A percentile compares a stretch with the other conserved stretches of the same genome.
phyloP scores from a whole-genome alignment of 2,797 vertebrate genomes.

The Sciurus vulgaris region DNA sequence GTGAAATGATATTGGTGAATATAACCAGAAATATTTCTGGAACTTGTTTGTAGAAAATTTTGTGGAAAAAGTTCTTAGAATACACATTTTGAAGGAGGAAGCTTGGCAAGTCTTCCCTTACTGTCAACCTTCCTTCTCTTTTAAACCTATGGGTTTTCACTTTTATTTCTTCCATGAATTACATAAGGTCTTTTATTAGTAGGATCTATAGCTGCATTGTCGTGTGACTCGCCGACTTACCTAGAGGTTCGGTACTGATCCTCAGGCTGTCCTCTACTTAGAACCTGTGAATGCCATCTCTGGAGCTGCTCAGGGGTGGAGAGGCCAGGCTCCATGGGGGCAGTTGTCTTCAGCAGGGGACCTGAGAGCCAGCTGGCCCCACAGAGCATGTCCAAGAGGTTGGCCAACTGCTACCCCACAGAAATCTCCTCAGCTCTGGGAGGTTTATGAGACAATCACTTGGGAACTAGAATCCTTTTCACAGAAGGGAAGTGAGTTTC shows the following conservation, averaged over 20 bases:
- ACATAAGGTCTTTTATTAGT: not conserved
- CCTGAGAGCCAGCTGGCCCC: not conserved
- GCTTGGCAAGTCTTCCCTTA: not conserved
- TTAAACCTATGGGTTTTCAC: not conserved
- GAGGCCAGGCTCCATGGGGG: not conserved
- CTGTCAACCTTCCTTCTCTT: not conserved
- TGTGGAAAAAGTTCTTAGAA: not conserved
- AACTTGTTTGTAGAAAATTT: not conserved
- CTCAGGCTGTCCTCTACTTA: not conserved
- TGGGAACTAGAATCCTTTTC: not conserved
- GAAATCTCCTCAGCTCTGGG: not conserved
- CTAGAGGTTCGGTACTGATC: not conserved
- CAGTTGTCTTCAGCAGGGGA: not conserved
- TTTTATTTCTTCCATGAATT: not conserved
- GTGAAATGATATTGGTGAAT: not conserved
- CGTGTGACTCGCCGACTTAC: not conserved
- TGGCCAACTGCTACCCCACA: too few relatives aligned
- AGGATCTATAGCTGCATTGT: not conserved
- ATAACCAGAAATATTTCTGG: not conserved
- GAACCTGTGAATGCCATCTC: not conserved
- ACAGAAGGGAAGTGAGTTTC: not conserved
- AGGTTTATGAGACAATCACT: not conserved
- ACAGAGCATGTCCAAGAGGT: not conserved
- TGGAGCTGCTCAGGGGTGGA: not conserved
- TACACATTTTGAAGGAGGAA: not conserved